Base-by-base conservation (phyloP, 2,888 invertebrate species). In the Idaea biselata region DNA sequence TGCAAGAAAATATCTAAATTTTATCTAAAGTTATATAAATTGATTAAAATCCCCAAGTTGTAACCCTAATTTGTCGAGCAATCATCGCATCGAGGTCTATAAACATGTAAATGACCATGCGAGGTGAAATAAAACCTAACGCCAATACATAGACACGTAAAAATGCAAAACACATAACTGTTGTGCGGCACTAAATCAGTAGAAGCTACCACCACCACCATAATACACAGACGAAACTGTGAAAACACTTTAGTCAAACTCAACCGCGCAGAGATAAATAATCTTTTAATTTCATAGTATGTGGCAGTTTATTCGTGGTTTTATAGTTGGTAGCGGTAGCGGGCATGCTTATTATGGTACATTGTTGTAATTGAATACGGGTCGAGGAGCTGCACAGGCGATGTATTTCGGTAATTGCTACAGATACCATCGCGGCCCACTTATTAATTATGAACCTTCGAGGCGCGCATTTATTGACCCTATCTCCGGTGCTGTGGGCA, bases 401-500 rank as follows among this genome's bases (percentile, higher is more conserved):
- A 76, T 80, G 80, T 83, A 82, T 85, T 85, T 86, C 78, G 83
- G 84, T 88, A 87, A 87, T 87, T 86, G 83, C 80, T 70, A 65
- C 72, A 81, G 87, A 88, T 84, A 70, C 68, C 86, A 88, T 87
- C 86, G 77, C 79, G 70, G 75, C 69, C 73, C 73, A 81, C 81
- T 86, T 89, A 89, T 89, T 89, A 88, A 88, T 88, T 89, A 89
- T 82, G 84, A 86, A 79, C 74, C 75, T 80, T 78, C 79, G 77
- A 84, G 80, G 82, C 83, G 86, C 86, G 85, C 85, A 87, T 88
- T 89, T 89, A 90, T 88, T 86, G 88, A 87, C 87, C 89, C 84
- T 89, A 91, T 90, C 89, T 88, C 90, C 89, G 89, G 89, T 84
- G 76, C 79, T 32, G 44, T 44, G 79, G 83, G 85, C 86, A 86